These are phyloP conservation scores for Rhabdornis inornatus DNA, from an alignment of 2,113 vertebrate species.

Conservation along the genomic window DNA sequence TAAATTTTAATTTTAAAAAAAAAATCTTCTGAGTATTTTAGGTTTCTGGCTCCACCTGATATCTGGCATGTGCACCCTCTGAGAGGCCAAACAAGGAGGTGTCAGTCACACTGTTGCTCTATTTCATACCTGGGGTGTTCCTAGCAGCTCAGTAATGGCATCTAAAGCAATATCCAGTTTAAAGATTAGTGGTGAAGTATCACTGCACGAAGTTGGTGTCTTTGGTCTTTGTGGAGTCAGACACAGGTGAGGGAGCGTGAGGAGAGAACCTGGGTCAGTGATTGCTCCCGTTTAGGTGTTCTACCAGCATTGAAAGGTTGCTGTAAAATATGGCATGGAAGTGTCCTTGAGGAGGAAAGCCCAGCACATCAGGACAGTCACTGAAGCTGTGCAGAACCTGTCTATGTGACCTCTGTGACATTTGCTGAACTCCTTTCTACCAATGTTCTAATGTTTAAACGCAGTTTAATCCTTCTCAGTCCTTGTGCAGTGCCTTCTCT, in stretches of 20 bases:
- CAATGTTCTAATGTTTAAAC: background rate
- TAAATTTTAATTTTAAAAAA: background rate
- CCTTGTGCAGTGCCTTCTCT: background rate
- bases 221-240: background rate
- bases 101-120: background rate
- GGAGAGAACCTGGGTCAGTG: background rate
- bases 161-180: background rate
- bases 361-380: background rate
- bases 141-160: background rate
- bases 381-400: rapidly evolving
- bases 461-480: background rate
- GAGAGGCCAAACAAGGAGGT: background rate
- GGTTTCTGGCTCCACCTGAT: background rate
- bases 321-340: background rate
- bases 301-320: rapidly evolving
- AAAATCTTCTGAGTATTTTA: rapidly evolving
- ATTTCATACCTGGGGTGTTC: background rate
- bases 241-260: background rate
- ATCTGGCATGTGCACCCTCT: background rate
- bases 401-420: rapidly evolving
- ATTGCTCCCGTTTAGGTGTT: background rate
- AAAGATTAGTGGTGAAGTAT: background rate
- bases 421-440: background rate
- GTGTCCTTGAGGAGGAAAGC: background rate
- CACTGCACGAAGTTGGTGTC: background rate